Evolutionary conservation across 2,797 vertebrate genomes (phyloP), one percentile per base, ranked within the genome.

Genomic region (Fistularia tabacaria): DNA sequence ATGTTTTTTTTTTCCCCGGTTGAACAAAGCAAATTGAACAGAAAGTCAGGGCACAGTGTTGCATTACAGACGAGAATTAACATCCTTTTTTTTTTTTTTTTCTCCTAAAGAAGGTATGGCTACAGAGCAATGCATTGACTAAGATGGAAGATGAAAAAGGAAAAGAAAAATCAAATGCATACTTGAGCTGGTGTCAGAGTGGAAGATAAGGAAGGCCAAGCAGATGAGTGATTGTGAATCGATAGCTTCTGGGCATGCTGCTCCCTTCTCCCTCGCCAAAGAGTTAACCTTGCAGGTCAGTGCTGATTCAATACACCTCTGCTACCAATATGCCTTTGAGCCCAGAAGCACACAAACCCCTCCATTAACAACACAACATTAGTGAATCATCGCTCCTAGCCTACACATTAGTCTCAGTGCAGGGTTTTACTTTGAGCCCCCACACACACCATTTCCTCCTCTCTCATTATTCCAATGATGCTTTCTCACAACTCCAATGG

Each of bases 211-310:
- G 59, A 56, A 48, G 62, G 71, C 58, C 76, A 62, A 60, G 71
- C 67, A 69, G 66, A 82, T 76, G 78, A 77, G 70, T 77, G 73
- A 77, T 69, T 66, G 70, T 62, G 66, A 75, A 77, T 79, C 66
- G 48, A 81, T 79, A 67, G 67, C 66, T 61, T 68, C 50, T 58
- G 59, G 64, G 60, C 63, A 63, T 3, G 1, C 42, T 48, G 56
- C 51, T 71, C 65, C 73, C 47, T 59, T 73, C 64, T 64, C 42
- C 43, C 56, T 60, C 42, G n/a, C 57, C 58, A 55, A 66, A 67
- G 54, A 76, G 67, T 80, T 80, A 70, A 80, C 76, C 78, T 80
- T 53, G 40, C 1, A 8, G 75, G 77, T 81, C 73, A 80, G 49
- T 7, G 11, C 10, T 52, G 69, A 70, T 73, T 70, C 82, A 79